Base-by-base conservation (phyloP, 2,888 invertebrate genomes). In the Trisateles emortualis region DNA sequence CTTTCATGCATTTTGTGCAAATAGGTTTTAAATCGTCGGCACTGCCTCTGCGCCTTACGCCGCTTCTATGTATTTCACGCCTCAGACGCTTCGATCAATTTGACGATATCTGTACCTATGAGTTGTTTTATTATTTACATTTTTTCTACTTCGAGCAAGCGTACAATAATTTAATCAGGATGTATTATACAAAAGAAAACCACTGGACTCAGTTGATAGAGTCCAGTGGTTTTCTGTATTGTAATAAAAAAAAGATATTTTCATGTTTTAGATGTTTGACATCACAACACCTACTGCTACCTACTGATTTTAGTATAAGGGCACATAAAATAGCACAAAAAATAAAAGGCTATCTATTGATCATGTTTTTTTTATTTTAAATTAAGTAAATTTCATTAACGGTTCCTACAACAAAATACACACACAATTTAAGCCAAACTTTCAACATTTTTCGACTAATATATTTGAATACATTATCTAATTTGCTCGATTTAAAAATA, bases 291-390 rank as follows among this genome's bases (percentile, higher is more conserved):
- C 13, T 17, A 26, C 45, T 32, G 17, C 42, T 46, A 44, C 42
- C 42, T 46, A 44, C 42, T 55, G 38, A 46, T 26, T 46, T 36
- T 42, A 49, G 38, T 38, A 40, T 53, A 58, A 36, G 48, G 22
- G 51, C 59, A 59, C 54, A 51, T 36, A 17, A 49, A 54, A 54
- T 54, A 52, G 59, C 59, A 59, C 59, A 55, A 59, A 49, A 48
- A 49, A 35, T 43, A 55, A 59, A 52, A 53, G 30, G 24, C 41
- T 45, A 48, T 45, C 38, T 36, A 42, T 26, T 29, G 33, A 24
- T 14, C 39, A 35, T n/a, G 41, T 19, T 13, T 53, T 53, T 53
- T 53, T 44, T n/a, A n/a, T n/a, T 48, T 52, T 44, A n/a, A 9
- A 1, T 35, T 3, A 14, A 45, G 5, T 2, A 33, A 2, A 16